A percentile compares a stretch with the other conserved stretches of the same genome.
Evolutionary conservation across 2,113 vertebrate genomes (phyloP).

Genomic region (Brachionichthys hirsutus): DNA sequence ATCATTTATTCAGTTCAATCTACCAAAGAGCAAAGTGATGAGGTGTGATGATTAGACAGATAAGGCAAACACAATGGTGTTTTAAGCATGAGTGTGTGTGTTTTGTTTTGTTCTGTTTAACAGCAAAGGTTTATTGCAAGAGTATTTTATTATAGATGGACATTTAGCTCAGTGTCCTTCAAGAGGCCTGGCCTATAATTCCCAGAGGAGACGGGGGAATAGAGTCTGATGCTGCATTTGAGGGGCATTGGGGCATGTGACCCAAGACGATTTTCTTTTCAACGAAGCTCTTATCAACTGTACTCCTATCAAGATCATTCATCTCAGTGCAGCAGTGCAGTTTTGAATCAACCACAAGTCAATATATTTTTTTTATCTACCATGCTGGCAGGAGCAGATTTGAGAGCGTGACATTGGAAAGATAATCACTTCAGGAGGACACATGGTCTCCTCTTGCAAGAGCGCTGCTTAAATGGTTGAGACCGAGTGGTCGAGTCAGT

Average conservation of each 20-base stretch:
- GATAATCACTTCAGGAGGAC: conserved; percentile 61
- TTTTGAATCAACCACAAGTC: conserved; percentile 70
- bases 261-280: conserved; percentile 54
- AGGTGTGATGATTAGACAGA: conserved; percentile 13
- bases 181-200: neutral
- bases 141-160: neutral
- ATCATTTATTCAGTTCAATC: no score
- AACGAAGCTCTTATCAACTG: conserved; percentile 48
- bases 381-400: conserved; percentile 60
- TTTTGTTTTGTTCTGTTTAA: neutral
- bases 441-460: conserved; percentile 20
- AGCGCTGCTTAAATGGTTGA: conserved; percentile 34
- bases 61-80: neutral
- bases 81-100: neutral
- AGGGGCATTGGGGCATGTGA: conserved; percentile 32
- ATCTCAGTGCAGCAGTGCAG: conserved; percentile 49
- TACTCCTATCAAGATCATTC: conserved; percentile 54
- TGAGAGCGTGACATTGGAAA: conserved; percentile 57
- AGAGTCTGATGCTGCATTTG: conserved; percentile 17
- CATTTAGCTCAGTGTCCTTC: conserved; percentile 7
- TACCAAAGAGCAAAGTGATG: no score
- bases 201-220: neutral
- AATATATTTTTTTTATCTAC: conserved; percentile 64
- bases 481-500: conserved; percentile 12
- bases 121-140: no score